phyloP scores from a whole-genome alignment of 2,888 invertebrate genomes.

The Spodoptera picta region DNA sequence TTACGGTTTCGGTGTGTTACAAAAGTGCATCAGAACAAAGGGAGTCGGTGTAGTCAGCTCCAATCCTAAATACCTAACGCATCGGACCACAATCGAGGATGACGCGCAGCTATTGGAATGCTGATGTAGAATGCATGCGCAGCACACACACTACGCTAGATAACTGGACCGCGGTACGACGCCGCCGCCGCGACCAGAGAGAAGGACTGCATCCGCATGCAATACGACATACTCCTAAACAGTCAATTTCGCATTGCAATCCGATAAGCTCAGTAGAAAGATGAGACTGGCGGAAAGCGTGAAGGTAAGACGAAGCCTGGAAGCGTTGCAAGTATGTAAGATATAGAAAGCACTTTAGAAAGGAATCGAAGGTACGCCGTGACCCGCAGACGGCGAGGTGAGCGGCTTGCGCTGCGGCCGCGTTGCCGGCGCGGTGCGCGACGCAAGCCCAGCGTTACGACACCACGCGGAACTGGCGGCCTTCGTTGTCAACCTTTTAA shows the following conservation, averaged over 20 bases:
- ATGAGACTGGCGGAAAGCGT: conserved; percentile 73
- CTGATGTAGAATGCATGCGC: conserved; percentile 80
- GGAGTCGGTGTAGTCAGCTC: conserved; percentile 63
- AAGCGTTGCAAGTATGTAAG: conserved; percentile 72
- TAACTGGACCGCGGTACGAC: conserved; percentile 69
- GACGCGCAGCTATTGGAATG: conserved; percentile 83
- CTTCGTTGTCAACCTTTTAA: conserved; percentile 86
- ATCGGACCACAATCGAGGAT: conserved; percentile 76
- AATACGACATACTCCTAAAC: conserved; percentile 50
- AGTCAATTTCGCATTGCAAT: conserved; percentile 68
- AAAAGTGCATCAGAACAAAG: conserved; percentile 68
- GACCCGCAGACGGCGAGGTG: conserved; percentile 81
- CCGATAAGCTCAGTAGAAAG: conserved; percentile 66
- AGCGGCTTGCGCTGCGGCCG: conserved; percentile 76
- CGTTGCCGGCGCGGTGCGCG: conserved; percentile 59
- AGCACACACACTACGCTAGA: conserved; percentile 67
- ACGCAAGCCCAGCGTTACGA: conserved; percentile 67
- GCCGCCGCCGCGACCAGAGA: conserved; percentile 54
- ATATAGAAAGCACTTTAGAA: conserved; percentile 88
- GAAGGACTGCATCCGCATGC: conserved; percentile 68
- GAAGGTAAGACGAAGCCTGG: conserved; percentile 74
- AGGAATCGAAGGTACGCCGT: conserved; percentile 86
- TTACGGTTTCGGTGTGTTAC: conserved; percentile 59
- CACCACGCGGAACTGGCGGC: conserved; percentile 82
- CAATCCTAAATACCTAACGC: conserved; percentile 73